Evolutionary conservation across 1,140 invertebrate species (phyloP), one percentile per base, ranked within the genome.

Genomic region (Cyphomyrmex costatus): DNA sequence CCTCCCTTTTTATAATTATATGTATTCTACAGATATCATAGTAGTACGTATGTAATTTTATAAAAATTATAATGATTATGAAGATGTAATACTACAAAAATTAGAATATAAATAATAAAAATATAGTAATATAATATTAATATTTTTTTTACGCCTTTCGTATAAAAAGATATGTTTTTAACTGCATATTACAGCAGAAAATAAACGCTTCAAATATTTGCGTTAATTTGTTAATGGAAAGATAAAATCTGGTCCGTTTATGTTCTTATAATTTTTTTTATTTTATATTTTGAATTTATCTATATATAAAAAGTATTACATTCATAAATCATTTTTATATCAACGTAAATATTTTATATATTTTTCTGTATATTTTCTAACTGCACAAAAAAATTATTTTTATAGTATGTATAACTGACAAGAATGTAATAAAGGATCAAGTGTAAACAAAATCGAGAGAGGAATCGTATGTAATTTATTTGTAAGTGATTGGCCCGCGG

Each of bases 311-410:
- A 42, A 36, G 1, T 66, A 49, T 68, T 16, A 3, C 4, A 70
- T 51, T 70, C 6, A 51, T 27, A 12, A 51, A 51, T 70, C 3
- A 19, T 2, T 8, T 3, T 70, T 8, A 70, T 21, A 14, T 66
- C 33, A 60, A 77, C 56, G 4, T 19, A 58, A 27, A 49, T 33
- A 61, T 78, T 12, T 51, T n/a, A 0, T 51, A 24, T 27, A 30
- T 30, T 77, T n/a, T 53, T 73, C 14, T 30, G 16, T 46, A 16
- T 82, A 16, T 82, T 73, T 58, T 27, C 51, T 14, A 42, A 27
- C 0, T 27, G 14, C 0, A 16, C n/a, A 36, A 5, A 19, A n/a
- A 33, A 16, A 68, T 46, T 49, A 8, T 68, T n/a, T 36, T 30
- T 61, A 61, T 6, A 7, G 2, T 5, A 73, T 30, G 7, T 5